Evolutionary conservation across 2,797 vertebrate genomes (phyloP), one percentile per base, ranked within the genome.

Genomic region (Pangasius mekongensis): DNA sequence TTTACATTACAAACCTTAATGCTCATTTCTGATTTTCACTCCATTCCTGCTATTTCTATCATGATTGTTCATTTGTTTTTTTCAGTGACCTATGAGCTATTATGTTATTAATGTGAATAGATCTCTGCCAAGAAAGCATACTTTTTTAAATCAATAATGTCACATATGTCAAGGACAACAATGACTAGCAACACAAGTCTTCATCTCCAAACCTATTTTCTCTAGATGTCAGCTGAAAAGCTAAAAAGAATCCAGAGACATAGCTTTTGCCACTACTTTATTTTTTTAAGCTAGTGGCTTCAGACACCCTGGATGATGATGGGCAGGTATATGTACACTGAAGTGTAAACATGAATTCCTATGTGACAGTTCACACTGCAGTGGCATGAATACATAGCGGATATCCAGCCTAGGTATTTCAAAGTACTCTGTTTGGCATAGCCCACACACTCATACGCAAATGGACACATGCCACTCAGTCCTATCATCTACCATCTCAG

Each of bases 361-460:
- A 14, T 49, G 10, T 76, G 71, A 47, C 2, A 8, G 20, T 3
- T 73, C 36, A 43, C 8, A 11, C 36, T 73, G 22, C 39, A 73
- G 18, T 71, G 18, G 33, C 71, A 24, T 74, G 71, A 74, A 24
- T 22, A 74, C 39, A 11, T 24, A 43, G 20, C 5, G 9, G 71
- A 74, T 73, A 43, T 73, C 71, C 36, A 73, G 71, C 39, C 71
- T 43, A 43, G 39, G 39, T 43, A 47, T 74, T 74, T 74, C 71
- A 74, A 39, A 74, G 71, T 43, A 13, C 39, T 24, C 22, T 74
- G 71, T 43, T 74, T 74, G 36, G n/a, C 39, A 24, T 24, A 43
- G 22, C 22, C 39, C n/a, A 24, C 9, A 36, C 33, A 9, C 6
- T 71, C 18, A 74, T 24, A 47, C 1, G 10, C 20, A 74, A 1